A percentile compares a stretch with the other conserved stretches of the same genome.
Conservation (phyloP, 2,797 vertebrate genomes). For the Pyrocephalus nanus region DNA sequence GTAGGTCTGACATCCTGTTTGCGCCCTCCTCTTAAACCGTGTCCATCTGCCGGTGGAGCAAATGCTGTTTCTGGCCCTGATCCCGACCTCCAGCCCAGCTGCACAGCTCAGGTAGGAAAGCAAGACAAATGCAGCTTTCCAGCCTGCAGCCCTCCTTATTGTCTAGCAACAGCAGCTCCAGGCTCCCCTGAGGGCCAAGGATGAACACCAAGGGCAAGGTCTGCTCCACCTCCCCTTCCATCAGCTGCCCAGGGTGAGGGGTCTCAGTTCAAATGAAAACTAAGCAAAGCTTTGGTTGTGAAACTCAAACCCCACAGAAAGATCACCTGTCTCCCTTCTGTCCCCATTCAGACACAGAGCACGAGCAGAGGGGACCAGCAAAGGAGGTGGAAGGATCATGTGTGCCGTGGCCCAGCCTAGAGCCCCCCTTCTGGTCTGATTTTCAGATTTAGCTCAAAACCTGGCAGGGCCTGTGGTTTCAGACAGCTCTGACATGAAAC, state of each 20-base stretch:
- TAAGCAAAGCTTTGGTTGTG: not conserved
- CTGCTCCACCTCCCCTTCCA: not conserved
- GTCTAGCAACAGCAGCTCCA: not conserved
- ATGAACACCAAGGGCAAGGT: accelerated
- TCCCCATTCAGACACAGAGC: accelerated
- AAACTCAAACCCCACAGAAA: not conserved
- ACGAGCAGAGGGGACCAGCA: not conserved
- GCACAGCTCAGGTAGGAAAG: not conserved
- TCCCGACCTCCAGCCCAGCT: not conserved
- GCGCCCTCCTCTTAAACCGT: not conserved
- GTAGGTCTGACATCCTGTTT: not conserved
- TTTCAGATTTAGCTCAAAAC: not conserved
- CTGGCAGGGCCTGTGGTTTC: not conserved
- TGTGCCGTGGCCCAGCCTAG: not conserved
- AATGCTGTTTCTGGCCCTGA: accelerated
- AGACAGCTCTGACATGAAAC: not conserved
- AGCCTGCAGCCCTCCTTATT: not conserved
- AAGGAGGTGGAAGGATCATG: accelerated
- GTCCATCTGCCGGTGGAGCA: not conserved
- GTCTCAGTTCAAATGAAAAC: not conserved
- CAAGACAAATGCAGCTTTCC: not conserved
- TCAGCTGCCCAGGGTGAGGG: not conserved
- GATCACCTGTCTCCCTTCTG: not conserved
- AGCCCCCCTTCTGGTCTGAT: not conserved
- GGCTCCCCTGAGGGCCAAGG: not conserved